A percentile compares a stretch with the other conserved stretches of the same genome.
Evolutionary conservation across 30 jellyfish, hydroid and myxozoan species (phyloP).

Genomic region (Euphysa ruthae): DNA sequence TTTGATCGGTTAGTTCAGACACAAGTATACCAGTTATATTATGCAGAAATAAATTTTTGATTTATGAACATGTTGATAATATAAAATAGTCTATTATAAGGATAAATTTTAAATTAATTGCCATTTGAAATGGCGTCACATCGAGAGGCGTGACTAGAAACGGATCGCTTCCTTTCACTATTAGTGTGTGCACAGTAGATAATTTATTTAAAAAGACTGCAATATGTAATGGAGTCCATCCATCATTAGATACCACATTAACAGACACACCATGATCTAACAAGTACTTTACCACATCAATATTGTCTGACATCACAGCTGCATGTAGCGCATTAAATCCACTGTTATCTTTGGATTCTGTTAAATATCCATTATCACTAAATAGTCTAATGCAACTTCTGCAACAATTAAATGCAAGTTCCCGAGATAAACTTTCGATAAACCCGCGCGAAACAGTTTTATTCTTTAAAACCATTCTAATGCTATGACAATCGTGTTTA

Average conservation of each 20-base stretch:
- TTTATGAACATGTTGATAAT: too few relatives aligned
- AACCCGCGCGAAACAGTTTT: too few relatives aligned
- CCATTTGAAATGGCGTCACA: slow-evolving; percentile 13
- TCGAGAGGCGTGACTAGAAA: not conserved
- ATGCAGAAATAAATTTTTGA: too few relatives aligned
- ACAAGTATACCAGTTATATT: too few relatives aligned
- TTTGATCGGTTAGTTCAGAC: too few relatives aligned
- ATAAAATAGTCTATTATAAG: not conserved
- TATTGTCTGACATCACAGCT: not conserved
- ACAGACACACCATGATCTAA: not conserved
- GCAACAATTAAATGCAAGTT: not conserved
- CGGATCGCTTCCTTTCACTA: slow-evolving; percentile 11
- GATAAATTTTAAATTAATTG: not conserved
- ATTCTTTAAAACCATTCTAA: too few relatives aligned
- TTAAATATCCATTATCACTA: not conserved
- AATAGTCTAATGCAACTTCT: not conserved
- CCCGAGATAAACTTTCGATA: too few relatives aligned
- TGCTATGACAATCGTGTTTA: too few relatives aligned
- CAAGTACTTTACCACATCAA: not conserved
- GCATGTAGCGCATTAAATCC: slow-evolving; percentile 5
- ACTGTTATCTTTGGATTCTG: not conserved
- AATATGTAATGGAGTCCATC: slow-evolving; percentile 8
- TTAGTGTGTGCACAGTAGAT: not conserved
- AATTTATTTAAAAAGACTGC: slow-evolving; percentile 2
- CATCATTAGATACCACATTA: not conserved